Conservation (phyloP, 2,113 vertebrate genomes). For the Struthio camelus region DNA sequence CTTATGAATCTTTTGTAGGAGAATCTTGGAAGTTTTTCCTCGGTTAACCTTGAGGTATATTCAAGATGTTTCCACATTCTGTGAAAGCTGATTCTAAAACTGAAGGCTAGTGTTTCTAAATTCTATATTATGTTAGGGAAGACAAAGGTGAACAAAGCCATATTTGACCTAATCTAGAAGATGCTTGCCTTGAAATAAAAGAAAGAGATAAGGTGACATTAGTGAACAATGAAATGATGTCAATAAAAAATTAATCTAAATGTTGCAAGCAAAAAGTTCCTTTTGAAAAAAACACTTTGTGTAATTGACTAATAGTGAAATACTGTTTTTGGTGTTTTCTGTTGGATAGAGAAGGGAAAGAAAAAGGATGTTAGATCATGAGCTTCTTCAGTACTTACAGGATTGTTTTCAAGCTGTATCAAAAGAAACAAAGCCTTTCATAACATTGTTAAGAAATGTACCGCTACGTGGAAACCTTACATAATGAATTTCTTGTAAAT, state of each 20-base stretch:
- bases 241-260: background rate
- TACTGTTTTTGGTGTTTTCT: background rate
- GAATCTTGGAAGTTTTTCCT: background rate
- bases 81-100: background rate
- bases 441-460: background rate
- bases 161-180: background rate
- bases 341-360: background rate
- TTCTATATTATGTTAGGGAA: background rate
- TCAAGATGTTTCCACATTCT: background rate
- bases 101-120: background rate
- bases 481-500: background rate
- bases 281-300: background rate
- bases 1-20: background rate
- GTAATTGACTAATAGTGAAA: background rate
- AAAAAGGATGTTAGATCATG: background rate
- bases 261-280: background rate
- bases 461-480: background rate
- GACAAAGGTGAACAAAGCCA: background rate
- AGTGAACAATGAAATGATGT: background rate
- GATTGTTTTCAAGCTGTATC: background rate
- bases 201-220: background rate
- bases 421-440: background rate
- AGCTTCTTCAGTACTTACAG: background rate
- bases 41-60: background rate
- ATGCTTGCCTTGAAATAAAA: background rate